These are phyloP conservation scores for Hyposmocoma kahamanoa DNA, from an alignment of 1,140 invertebrate genomes.

Conservation along the genomic window DNA sequence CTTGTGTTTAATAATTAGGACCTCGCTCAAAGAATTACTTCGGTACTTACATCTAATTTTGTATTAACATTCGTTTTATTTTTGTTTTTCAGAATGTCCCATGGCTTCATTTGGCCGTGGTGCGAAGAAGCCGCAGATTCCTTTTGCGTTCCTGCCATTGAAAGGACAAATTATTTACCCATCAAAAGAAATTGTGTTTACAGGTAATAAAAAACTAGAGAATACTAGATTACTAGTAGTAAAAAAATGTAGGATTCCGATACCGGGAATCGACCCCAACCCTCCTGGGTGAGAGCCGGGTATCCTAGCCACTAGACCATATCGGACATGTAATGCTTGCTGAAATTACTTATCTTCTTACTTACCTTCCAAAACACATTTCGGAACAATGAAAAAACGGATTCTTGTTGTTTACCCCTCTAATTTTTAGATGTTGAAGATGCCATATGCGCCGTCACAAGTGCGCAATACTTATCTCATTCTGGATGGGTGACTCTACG, in stretches of 20 bases:
- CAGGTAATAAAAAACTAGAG: conserved; percentile 75
- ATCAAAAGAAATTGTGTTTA: conserved; percentile 87
- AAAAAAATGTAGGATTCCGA: conserved; percentile 14
- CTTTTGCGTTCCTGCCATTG: conserved; percentile 87
- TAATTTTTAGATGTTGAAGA: conserved; percentile 76
- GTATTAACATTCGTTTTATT: no score
- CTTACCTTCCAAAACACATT: no score
- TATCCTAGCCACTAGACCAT: conserved; percentile 32
- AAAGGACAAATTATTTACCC: conserved; percentile 90
- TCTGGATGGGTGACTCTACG: conserved; percentile 85
- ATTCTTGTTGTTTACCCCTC: neutral
- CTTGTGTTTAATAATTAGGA: no score
- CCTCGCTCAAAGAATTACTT: no score
- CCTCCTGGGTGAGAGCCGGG: conserved; percentile 40
- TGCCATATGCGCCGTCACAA: conserved; percentile 87
- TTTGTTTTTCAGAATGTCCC: conserved; percentile 81
- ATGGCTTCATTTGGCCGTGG: conserved; percentile 86
- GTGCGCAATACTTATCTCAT: conserved; percentile 84
- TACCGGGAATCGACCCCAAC: conserved; percentile 27
- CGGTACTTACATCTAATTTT: no score
- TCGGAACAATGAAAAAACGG: no score
- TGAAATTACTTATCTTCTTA: conserved; percentile 2
- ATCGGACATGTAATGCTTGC: conserved; percentile 10
- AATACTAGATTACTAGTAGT: neutral
- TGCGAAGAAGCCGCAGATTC: conserved; percentile 83